A percentile compares a stretch with the other conserved stretches of the same genome.
Conservation (phyloP, 2,888 invertebrate species). For the Caenorhabditis sp. region DNA sequence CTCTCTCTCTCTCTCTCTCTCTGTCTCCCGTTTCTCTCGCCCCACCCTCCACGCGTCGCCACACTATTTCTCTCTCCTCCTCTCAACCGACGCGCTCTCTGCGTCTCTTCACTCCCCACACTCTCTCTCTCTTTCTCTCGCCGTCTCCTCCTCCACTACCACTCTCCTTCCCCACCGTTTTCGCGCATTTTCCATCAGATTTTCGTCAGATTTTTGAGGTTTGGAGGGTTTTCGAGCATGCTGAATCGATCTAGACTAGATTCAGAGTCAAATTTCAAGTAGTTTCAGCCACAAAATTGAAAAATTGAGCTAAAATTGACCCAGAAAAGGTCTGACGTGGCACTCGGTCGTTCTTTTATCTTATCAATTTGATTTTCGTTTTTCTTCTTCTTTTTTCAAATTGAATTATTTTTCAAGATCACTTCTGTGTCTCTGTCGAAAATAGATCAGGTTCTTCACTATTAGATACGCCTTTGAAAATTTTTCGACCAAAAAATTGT, state of each 20-base stretch:
- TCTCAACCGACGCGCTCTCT: not conserved
- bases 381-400: not conserved
- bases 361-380: slow-evolving; percentile 19
- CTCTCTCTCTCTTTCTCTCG: not conserved
- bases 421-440: not conserved
- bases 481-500: not conserved
- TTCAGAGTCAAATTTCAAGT: not conserved
- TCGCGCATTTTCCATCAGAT: slow-evolving; percentile 5
- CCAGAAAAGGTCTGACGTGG: not conserved
- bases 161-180: not conserved
- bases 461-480: too few relatives aligned
- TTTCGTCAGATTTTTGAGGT: not conserved
- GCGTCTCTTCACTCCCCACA: not conserved
- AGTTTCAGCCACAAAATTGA: not conserved
- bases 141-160: not conserved
- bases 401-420: slow-evolving; percentile 3
- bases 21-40: not conserved
- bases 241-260: not conserved
- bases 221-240: not conserved
- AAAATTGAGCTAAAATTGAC: not conserved
- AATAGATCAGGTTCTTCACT: not conserved
- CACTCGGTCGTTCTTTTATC: slow-evolving; percentile 16
- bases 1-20: not conserved
- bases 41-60: not conserved
- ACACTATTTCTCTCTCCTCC: slow-evolving; percentile 17